phyloP scores from a whole-genome alignment of 1,140 invertebrate genomes.

The Solenopsis invicta region DNA sequence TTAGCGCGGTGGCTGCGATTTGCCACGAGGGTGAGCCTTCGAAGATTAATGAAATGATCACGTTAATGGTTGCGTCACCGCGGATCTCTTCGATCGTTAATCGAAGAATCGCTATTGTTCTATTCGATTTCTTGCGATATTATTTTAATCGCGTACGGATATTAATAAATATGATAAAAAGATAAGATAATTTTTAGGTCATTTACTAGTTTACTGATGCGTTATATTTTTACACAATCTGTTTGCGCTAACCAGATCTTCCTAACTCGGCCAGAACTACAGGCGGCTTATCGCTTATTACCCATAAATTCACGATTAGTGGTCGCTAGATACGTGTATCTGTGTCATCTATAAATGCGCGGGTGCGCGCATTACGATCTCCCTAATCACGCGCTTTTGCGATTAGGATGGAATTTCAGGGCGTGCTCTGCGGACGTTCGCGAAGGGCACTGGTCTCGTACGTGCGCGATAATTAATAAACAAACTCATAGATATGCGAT shows the following conservation, averaged over 20 bases:
- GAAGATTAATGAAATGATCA: slow-evolving; percentile 84
- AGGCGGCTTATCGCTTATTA: slow-evolving; percentile 42
- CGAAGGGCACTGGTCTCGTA: slow-evolving; percentile 5
- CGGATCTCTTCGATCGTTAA: slow-evolving; percentile 29
- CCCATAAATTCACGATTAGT: slow-evolving; percentile 46
- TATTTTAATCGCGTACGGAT: slow-evolving; percentile 4
- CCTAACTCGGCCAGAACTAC: slow-evolving; percentile 12
- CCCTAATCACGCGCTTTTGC: slow-evolving; percentile 44
- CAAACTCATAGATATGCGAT: slow-evolving; percentile 80
- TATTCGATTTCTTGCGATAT: neutral
- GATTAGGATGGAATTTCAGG: slow-evolving; percentile 72
- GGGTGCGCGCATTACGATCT: slow-evolving; percentile 60
- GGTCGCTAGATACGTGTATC: slow-evolving; percentile 26
- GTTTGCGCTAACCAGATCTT: neutral
- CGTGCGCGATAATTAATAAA: slow-evolving; percentile 81
- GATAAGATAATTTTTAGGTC: neutral
- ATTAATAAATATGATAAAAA: neutral
- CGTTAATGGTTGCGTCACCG: slow-evolving; percentile 78
- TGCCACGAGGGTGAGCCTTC: slow-evolving; percentile 74
- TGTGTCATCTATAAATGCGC: slow-evolving; percentile 23
- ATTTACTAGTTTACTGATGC: too few species aligned
- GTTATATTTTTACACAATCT: neutral
- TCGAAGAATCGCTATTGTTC: neutral
- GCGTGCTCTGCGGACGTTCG: neutral
- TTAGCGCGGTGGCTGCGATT: slow-evolving; percentile 80